Base-by-base conservation (phyloP, 2,113 vertebrate genomes). In the Mellivora capensis region DNA sequence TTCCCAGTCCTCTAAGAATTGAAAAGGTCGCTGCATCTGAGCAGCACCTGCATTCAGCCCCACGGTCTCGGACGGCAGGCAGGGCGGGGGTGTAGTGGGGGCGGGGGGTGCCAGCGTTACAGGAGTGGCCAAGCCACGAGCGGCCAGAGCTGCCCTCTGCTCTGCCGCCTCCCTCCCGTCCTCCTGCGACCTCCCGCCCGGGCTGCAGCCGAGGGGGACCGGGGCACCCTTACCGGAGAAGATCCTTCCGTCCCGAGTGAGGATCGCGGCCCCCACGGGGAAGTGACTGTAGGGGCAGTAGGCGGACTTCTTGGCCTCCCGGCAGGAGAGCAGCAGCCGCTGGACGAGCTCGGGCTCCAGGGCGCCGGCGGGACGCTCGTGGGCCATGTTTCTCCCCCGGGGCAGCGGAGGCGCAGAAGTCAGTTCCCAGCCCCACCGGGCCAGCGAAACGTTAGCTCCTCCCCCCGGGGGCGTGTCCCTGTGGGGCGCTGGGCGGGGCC, bases 201-300 rank as follows among this genome's bases (percentile, higher is more conserved):
- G 49, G 80, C 44, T 39, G 67, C 59, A 1, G 1, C 23, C 31
- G 20, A 69, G 13, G 3, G 74, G 27, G 9, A 12, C 27, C 6
- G 1, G 7, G 25, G 64, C 27, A 1, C 1, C 27, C 95, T 99
- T 98, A 99, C 99, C 99, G 0, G 99, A 99, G 97, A 99, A 99
- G 98, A 99, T 99, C 93, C 98, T 98, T 54, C 99, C 99, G 0
- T 99, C 97, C 62, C 94, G 21, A 0, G 99, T 99, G 94, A 99
- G 98, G 59, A 99, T 95, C 0, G 99, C 99, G 0, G 99, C 99
- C 2, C 99, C 99, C 82, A 99, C 99, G 0, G 99, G 99, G 98
- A 99, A 99, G 20, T 29, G 98, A 96, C 99, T 99, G 98, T 99
- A 99, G 6, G 99, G 99, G 87, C 99, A 99, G 96, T 99, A 99